Conservation (phyloP, 2,888 invertebrate genomes). For the Epirrhoe tristata region DNA sequence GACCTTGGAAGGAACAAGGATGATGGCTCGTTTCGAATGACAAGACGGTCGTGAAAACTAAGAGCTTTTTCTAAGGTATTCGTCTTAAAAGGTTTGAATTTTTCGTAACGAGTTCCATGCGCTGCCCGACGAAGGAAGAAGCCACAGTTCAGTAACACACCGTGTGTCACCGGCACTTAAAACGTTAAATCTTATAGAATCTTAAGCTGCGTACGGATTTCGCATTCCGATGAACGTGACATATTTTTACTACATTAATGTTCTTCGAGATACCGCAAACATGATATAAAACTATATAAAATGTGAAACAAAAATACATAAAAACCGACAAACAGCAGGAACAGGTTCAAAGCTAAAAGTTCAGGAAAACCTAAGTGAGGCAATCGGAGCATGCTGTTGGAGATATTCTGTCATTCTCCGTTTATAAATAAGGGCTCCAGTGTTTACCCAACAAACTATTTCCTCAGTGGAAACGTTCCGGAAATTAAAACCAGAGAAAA, state of each 20-base stretch:
- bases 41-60: background rate
- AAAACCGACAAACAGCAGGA: background rate
- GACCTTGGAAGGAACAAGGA: background rate
- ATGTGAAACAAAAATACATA: too few relatives aligned
- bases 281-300: too few relatives aligned
- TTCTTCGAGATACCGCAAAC: too few relatives aligned
- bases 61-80: background rate
- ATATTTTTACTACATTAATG: too few relatives aligned
- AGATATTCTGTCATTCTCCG: slow-evolving; percentile 6
- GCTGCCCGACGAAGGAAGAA: too few relatives aligned
- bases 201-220: too few relatives aligned
- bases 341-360: background rate
- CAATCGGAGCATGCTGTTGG: background rate
- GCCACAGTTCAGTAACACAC: too few relatives aligned
- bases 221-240: too few relatives aligned
- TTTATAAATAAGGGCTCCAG: slow-evolving; percentile 20
- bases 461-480: slow-evolving; percentile 75
- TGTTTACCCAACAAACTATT: slow-evolving; percentile 74
- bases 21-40: slow-evolving; percentile 1
- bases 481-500: slow-evolving; percentile 82
- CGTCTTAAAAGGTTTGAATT: background rate
- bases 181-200: too few relatives aligned
- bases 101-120: background rate
- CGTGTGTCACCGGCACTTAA: too few relatives aligned
- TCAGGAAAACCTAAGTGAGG: too few relatives aligned